A percentile compares a stretch with the other conserved stretches of the same genome.
phyloP scores from a whole-genome alignment of 2,888 invertebrate species.

The Metacarcinus magister region DNA sequence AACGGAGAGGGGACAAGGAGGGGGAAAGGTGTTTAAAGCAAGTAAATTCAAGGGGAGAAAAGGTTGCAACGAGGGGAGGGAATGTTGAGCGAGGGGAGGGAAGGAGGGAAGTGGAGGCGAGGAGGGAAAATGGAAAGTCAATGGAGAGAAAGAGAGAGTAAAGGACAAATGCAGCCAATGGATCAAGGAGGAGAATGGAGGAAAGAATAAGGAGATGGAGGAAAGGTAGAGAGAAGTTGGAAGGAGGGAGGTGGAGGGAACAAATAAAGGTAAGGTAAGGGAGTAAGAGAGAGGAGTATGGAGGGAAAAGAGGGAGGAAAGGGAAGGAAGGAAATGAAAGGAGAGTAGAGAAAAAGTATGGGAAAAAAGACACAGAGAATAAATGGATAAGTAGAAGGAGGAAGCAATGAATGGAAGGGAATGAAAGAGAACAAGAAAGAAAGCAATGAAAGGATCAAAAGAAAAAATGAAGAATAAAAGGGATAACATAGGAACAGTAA shows the following conservation, averaged over 20 bases:
- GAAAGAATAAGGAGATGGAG: background rate
- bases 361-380: background rate
- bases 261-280: background rate
- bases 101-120: no score
- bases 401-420: no score
- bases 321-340: background rate
- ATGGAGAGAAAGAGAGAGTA: background rate
- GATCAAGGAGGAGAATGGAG: background rate
- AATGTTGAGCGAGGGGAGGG: background rate
- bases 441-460: no score
- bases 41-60: slow-evolving; percentile 2
- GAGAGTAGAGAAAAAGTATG: background rate
- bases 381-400: no score
- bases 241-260: background rate
- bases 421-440: no score
- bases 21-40: background rate
- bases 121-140: no score
- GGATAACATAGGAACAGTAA: background rate
- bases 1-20: background rate
- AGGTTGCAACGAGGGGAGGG: background rate
- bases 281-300: background rate
- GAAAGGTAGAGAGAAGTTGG: background rate
- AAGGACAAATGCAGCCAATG: background rate
- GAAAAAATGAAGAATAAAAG: no score
- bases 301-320: background rate